These are phyloP conservation scores for Tricholauxania praeusta DNA, from an alignment of 2,888 invertebrate genomes.

Conservation along the genomic window DNA sequence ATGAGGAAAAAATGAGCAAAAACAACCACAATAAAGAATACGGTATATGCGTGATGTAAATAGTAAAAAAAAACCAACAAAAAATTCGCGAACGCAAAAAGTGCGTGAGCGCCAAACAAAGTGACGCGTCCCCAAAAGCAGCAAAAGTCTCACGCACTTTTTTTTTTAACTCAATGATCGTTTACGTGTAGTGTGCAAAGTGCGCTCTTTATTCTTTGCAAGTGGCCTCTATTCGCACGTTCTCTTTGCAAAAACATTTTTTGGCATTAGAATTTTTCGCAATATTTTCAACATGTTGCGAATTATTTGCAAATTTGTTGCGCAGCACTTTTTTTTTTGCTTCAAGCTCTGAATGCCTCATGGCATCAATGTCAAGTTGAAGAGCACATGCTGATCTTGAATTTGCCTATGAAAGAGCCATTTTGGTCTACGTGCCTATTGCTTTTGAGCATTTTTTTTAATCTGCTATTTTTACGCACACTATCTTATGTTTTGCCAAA, in stretches of 20 bases:
- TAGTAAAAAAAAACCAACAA: background rate
- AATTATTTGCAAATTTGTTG: slow-evolving; percentile 40
- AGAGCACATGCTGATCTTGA: no score
- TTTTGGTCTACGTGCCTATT: no score
- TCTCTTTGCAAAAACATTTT: slow-evolving; percentile 36
- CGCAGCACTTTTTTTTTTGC: slow-evolving; percentile 34
- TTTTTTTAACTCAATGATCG: no score
- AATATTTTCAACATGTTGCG: slow-evolving; percentile 40
- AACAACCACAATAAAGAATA: background rate
- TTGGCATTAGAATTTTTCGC: slow-evolving; percentile 41
- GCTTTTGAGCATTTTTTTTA: no score
- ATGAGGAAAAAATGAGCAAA: background rate
- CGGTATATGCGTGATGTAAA: slow-evolving; percentile 4
- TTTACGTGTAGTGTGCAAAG: no score
- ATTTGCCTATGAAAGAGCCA: no score
- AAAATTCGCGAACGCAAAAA: slow-evolving; percentile 5
- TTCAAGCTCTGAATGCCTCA: no score
- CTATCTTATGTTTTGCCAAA: no score
- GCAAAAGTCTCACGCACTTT: background rate
- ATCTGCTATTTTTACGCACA: no score
- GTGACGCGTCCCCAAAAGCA: background rate
- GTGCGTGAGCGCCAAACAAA: slow-evolving; percentile 17
- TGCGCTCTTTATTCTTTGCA: background rate
- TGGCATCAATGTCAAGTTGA: no score
- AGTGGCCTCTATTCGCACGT: background rate